Evolutionary conservation across 1,140 invertebrate species (phyloP), one percentile per base, ranked within the genome.

Genomic region (Brevipalpus yothersi): DNA sequence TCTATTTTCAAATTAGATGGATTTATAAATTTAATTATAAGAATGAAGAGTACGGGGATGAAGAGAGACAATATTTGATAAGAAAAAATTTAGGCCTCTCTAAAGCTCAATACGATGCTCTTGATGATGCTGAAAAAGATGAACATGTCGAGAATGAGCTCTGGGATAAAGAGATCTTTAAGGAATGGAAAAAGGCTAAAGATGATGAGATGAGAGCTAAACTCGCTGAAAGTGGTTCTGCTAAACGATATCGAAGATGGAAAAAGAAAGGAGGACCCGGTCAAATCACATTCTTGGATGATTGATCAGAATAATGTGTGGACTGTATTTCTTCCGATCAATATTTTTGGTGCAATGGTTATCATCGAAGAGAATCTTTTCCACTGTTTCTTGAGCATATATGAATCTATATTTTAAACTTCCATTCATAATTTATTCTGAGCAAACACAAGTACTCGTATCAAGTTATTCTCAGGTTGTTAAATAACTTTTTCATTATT

Each of bases 21-120:
- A 73, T 84, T 31, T 84, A 79, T 77, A 83, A 80, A 64, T 89
- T 84, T 67, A 78, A 70, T 21, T 77, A 90, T n/a, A 68, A 77
- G 47, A 80, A 80, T 64, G 72, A 83, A 63, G 80, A 81, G 45
- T 89, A 84, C 68, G 84, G 79, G 1, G 75, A 78, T 7, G 83
- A 86, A 65, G 84, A 90, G 67, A 86, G 90, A 67, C 67, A 83
- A 0, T 83, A 90, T 71, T 68, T 90, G 40, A 89, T 92, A 51
- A 75, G 83, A 57, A 84, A 81, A 68, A 75, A 79, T 68, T 73
- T 90, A 73, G 78, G 79, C 64, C 75, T 86, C 65, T 74, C 69
- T 58, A 58, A 72, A 57, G 68, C 67, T 5, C 76, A 79, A 65
- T 80, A 76, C 71, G 72, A 77, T 63, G 75, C 78, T 49, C 70